Base-by-base conservation (phyloP, 2,113 vertebrate genomes). In the Entomyzon cyanotis region DNA sequence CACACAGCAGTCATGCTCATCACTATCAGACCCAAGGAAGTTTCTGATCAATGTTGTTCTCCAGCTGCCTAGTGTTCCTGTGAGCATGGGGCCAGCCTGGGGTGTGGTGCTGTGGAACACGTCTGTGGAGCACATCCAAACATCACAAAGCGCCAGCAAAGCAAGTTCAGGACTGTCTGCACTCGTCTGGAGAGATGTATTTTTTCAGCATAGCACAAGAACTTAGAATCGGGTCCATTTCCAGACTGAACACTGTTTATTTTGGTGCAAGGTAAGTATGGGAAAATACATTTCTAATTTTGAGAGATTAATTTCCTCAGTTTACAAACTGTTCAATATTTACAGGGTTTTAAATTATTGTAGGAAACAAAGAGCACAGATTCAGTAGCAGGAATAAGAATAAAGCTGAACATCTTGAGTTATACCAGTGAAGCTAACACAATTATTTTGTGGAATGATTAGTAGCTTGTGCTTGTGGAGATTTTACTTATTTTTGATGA, bases 111-210 rank as follows among this genome's bases (percentile, higher is more conserved):
- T 52, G 55, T 10, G 63, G 14, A 60, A 14, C 30, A 20, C 1
- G 5, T 69, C 70, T 30, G 70, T 21, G 23, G 78, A 47, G 74
- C 6, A 2, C 22, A 17, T 39, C 80, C 94, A 85, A 64, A 16
- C 59, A 9, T 6, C 37, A 1, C 75, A 28, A 25, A 50, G 87
- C 6, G 0, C 10, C 22, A 81, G 89, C 87, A 77, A 12, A 94
- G 94, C 89, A 80, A 81, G 87, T 53, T 63, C 68, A 70, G 87
- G 95, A 64, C 80, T 94, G 84, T 13, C 87, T 70, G 71, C 77
- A 46, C 55, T 84, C 82, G 59, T 50, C 84, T 50, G 55, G 4
- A 67, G 77, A 53, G 55, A 70, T 2, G 4, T 2, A 19, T 19
- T 67, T 55, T 37, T n/a, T 74, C 73, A 81, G 65, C 41, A 68